Percentiles rank a stretch among this genome's conserved stretches.
phyloP scores from a whole-genome alignment of 2,797 vertebrate species.

The Sebastes steindachneri region DNA sequence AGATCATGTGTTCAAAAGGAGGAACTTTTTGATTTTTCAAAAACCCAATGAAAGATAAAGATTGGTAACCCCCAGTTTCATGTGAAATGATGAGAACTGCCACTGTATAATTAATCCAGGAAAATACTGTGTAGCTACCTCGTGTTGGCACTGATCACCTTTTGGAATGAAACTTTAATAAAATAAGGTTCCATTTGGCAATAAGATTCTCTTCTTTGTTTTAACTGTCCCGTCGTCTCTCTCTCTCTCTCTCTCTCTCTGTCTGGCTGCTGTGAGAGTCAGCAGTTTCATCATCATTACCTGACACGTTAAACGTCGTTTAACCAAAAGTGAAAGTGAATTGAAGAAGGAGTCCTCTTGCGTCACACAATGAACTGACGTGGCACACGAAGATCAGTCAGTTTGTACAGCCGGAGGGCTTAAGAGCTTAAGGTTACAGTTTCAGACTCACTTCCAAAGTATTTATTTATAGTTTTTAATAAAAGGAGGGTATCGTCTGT shows the following conservation, averaged over 20 bases:
- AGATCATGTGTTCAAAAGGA: not conserved
- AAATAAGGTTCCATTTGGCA: constrained; percentile 24
- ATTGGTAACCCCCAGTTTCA: not conserved
- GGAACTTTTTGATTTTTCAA: not conserved
- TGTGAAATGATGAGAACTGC: not conserved
- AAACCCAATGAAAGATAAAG: not conserved
- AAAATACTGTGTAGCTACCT: not conserved
- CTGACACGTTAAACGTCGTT: not conserved
- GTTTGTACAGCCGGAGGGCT: no score
- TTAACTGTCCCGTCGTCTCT: rapidly evolving
- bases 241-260: not conserved
- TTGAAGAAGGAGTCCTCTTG: not conserved
- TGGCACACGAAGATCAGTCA: not conserved
- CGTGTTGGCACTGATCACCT: not conserved
- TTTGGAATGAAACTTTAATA: constrained; percentile 39
- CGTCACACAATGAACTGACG: not conserved
- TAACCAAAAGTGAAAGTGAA: constrained; percentile 66
- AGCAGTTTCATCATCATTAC: constrained; percentile 59
- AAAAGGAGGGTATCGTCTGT: rapidly evolving
- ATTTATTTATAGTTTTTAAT: not conserved
- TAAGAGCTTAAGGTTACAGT: no score
- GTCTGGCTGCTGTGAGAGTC: not conserved
- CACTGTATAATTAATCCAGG: not conserved
- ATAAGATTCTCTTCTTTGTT: constrained; percentile 12
- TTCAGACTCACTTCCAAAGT: not conserved